phyloP scores from a whole-genome alignment of 2,888 invertebrate species.

The Melipona bicolor region DNA sequence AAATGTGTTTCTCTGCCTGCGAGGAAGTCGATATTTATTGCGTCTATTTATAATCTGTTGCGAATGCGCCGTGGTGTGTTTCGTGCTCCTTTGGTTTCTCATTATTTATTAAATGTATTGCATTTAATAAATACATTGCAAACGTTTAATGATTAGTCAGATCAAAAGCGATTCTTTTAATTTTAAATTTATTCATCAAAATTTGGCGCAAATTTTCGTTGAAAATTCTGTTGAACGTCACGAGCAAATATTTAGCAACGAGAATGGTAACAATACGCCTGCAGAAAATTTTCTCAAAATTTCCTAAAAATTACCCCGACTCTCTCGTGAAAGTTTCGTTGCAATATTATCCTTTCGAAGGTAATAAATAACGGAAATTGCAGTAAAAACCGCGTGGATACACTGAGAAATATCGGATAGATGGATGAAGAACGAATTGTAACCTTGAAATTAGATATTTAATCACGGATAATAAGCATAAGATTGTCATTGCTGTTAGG shows the following conservation, averaged over 20 bases:
- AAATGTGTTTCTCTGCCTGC: background rate
- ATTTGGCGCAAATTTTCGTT: no score
- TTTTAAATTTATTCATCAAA: no score
- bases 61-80: background rate
- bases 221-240: no score
- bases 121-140: background rate
- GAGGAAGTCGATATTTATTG: background rate
- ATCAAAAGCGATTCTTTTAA: no score
- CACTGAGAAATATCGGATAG: no score
- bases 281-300: no score
- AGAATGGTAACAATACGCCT: no score
- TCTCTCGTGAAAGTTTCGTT: background rate
- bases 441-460: constrained; percentile 13
- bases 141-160: no score
- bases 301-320: no score
- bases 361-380: background rate
- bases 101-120: background rate
- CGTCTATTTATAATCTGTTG: background rate
- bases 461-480: constrained; percentile 15
- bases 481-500: background rate
- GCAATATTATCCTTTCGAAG: background rate
- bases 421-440: background rate
- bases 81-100: background rate
- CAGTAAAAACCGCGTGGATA: background rate
- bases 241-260: no score